These are phyloP conservation scores for Euwallacea similis DNA, from an alignment of 1,140 invertebrate genomes.

Conservation along the genomic window DNA sequence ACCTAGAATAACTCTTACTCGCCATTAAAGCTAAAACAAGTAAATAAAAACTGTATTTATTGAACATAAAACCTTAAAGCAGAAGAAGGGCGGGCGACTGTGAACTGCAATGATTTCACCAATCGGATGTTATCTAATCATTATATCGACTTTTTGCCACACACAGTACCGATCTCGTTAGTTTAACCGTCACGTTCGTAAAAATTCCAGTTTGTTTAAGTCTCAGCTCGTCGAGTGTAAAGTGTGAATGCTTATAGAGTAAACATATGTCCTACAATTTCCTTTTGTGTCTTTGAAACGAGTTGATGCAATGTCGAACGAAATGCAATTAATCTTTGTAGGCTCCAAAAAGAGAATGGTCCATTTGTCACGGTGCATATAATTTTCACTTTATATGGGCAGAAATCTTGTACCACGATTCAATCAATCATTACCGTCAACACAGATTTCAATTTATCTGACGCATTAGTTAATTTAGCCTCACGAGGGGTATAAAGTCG, in stretches of 20 bases:
- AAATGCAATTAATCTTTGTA: constrained; percentile 25
- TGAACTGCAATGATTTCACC: too few species aligned
- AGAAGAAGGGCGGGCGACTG: too few species aligned
- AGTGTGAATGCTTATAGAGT: constrained; percentile 15
- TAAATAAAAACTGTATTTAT: too few species aligned
- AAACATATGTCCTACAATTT: constrained; percentile 31
- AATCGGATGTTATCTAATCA: constrained; percentile 15
- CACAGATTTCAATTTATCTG: neutral
- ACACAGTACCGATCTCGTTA: constrained; percentile 12
- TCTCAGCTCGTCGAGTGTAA: constrained; percentile 16
- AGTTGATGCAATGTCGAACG: constrained; percentile 25
- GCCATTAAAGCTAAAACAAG: too few species aligned
- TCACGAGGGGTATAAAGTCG: too few species aligned
- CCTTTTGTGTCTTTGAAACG: constrained; percentile 28
- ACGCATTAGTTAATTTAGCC: too few species aligned
- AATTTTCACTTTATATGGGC: constrained; percentile 8
- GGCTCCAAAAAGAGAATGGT: constrained; percentile 19
- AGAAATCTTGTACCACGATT: constrained; percentile 7
- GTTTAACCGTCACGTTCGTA: constrained; percentile 16
- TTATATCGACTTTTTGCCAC: constrained; percentile 9
- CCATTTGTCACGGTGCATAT: constrained; percentile 18
- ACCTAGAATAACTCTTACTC: too few species aligned
- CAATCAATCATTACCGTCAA: constrained; percentile 15
- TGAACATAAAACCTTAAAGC: too few species aligned
- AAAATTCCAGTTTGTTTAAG: constrained; percentile 24